Evolutionary conservation across 2,797 vertebrate genomes (phyloP).

Genomic region (Phyllotis vaccarum): DNA sequence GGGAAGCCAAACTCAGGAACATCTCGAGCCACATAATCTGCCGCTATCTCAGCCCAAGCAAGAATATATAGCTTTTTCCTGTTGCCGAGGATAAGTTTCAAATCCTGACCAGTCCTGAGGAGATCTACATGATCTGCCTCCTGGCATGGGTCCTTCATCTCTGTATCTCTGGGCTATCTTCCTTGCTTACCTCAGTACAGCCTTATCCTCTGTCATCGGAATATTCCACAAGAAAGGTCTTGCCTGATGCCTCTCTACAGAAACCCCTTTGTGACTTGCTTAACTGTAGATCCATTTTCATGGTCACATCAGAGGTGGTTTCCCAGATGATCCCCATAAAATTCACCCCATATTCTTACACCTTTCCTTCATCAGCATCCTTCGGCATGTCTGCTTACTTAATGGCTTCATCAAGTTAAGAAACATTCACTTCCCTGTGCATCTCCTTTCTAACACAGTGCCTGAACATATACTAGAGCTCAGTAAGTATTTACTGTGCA

Average conservation of each 20-base stretch:
- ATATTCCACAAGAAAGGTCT: not conserved
- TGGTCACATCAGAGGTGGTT: not conserved
- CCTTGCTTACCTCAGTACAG: not conserved
- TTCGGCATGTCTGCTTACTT: not conserved
- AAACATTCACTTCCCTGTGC: not conserved
- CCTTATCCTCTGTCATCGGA: not conserved
- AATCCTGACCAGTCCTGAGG: not conserved
- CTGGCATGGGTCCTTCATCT: too few relatives aligned
- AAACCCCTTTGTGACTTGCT: not conserved
- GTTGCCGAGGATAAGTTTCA: not conserved
- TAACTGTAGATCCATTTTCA: not conserved
- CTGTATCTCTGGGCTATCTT: not conserved
- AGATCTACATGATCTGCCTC: not conserved
- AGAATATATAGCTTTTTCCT: not conserved
- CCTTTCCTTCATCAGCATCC: not conserved
- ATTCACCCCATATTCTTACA: not conserved
- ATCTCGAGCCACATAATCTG: not conserved
- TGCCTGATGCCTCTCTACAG: not conserved
- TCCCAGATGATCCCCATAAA: not conserved
- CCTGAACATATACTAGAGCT: not conserved
- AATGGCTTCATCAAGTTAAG: not conserved
- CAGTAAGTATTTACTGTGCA: slow-evolving; percentile 55
- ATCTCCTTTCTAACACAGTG: not conserved
- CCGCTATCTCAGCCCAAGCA: not conserved
- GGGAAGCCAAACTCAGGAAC: not conserved